Percentiles rank a stretch among this genome's conserved stretches.
Evolutionary conservation across 2,888 invertebrate species (phyloP).

Genomic region (Catocala nupta): DNA sequence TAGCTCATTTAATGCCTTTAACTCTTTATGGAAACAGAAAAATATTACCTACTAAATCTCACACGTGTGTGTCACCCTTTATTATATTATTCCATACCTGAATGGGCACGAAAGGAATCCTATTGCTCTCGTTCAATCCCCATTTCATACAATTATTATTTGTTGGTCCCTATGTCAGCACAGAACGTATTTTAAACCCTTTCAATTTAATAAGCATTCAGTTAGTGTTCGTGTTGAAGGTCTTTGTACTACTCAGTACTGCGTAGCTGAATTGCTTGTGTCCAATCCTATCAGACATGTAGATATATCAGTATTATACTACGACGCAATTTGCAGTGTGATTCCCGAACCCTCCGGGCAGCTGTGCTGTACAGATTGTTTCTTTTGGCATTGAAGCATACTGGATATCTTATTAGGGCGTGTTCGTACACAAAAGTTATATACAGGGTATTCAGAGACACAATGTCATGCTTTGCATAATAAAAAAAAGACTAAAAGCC

Average conservation of each 20-base stretch:
- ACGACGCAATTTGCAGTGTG: conserved; percentile 33
- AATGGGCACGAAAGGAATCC: conserved; percentile 49
- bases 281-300: conserved; percentile 18
- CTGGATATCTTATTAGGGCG: conserved; percentile 41
- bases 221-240: conserved; percentile 5
- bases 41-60: conserved; percentile 42
- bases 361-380: conserved; percentile 47
- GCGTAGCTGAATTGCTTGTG: conserved; percentile 10
- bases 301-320: conserved; percentile 27
- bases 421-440: conserved; percentile 30
- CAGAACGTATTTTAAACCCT: conserved; percentile 45
- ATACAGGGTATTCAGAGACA: conserved; percentile 23
- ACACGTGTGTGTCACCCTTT: conserved; percentile 49
- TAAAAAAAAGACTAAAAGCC: conserved; percentile 40
- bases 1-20: conserved; percentile 43
- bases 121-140: conserved; percentile 41
- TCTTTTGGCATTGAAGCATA: conserved; percentile 38
- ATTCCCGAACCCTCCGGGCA: conserved; percentile 34
- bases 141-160: conserved; percentile 50
- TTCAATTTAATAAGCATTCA: conserved; percentile 12
- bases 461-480: conserved; percentile 34
- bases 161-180: conserved; percentile 44
- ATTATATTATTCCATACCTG: conserved; percentile 46
- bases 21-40: conserved; percentile 51
- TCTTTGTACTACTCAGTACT: conserved; percentile 17